A percentile compares a stretch with the other conserved stretches of the same genome.
Conservation (phyloP, 2,113 vertebrate species). For the Panthera leo region DNA sequence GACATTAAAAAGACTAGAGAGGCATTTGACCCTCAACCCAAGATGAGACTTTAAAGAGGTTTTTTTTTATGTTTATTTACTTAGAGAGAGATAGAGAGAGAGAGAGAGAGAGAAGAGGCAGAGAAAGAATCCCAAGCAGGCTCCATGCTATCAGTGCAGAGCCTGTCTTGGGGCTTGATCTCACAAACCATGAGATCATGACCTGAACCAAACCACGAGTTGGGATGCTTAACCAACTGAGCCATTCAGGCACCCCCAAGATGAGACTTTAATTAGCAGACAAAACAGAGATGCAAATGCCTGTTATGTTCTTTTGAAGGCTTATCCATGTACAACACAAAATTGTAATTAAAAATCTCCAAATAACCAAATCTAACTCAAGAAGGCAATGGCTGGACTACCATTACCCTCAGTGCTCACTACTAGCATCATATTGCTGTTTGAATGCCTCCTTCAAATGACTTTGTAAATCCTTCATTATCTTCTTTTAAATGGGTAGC, state of each 20-base stretch:
- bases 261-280: not conserved
- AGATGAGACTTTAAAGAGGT: not conserved
- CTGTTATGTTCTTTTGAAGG: not conserved
- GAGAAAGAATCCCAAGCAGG: too few species aligned
- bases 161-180: too few species aligned
- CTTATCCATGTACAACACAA: not conserved
- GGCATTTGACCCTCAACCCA: not conserved
- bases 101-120: too few species aligned
- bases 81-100: too few species aligned
- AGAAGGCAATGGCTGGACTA: not conserved
- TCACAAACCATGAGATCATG: too few species aligned
- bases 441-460: not conserved
- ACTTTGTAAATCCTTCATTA: not conserved
- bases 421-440: not conserved
- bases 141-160: too few species aligned
- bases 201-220: too few species aligned
- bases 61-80: too few species aligned
- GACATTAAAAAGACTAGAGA: not conserved
- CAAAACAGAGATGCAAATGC: not conserved
- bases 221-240: too few species aligned
- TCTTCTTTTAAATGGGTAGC: not conserved
- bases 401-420: not conserved
- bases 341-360: not conserved
- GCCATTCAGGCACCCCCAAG: not conserved
- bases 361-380: not conserved